Percentiles rank a stretch among this genome's conserved stretches.
Evolutionary conservation across 1,140 invertebrate species (phyloP).

Genomic region (Riptortus pedestris): DNA sequence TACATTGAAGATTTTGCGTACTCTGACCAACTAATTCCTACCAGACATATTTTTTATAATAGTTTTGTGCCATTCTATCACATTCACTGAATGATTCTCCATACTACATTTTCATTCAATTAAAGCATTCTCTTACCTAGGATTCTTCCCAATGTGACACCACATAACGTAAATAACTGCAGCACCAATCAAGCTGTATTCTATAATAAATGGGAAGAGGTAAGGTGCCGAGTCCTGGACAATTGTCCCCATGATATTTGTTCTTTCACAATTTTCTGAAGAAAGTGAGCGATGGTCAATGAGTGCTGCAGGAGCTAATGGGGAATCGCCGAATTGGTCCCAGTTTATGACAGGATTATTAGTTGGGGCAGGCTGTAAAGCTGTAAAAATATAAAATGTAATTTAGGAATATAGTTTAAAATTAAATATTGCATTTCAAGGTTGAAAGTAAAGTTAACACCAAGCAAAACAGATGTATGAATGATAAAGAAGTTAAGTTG

Average conservation of each 20-base stretch:
- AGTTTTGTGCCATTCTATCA: too few relatives aligned
- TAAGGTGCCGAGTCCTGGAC: conserved; percentile 84
- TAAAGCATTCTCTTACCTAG: too few relatives aligned
- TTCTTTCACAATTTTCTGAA: conserved; percentile 53
- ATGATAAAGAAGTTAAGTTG: too few relatives aligned
- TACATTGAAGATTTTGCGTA: too few relatives aligned
- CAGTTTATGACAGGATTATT: conserved; percentile 11
- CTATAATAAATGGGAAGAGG: conserved; percentile 91
- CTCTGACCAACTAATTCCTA: too few relatives aligned
- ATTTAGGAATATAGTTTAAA: too few relatives aligned
- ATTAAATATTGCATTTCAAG: background rate
- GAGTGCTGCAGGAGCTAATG: conserved; percentile 29
- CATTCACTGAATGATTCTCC: too few relatives aligned
- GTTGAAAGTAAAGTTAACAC: background rate
- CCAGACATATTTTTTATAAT: too few relatives aligned
- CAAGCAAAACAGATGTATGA: too few relatives aligned
- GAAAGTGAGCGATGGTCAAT: conserved; percentile 25
- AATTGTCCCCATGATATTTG: conserved; percentile 86
- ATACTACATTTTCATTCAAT: too few relatives aligned
- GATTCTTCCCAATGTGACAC: conserved; percentile 83
- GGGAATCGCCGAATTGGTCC: conserved; percentile 26
- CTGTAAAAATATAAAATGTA: background rate
- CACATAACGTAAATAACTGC: conserved; percentile 97
- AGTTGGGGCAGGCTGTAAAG: background rate
- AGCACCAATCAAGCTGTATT: conserved; percentile 92